Evolutionary conservation across 2,113 vertebrate species (phyloP), one percentile per base, ranked within the genome.

Genomic region (Forbesichthys papilliferus): DNA sequence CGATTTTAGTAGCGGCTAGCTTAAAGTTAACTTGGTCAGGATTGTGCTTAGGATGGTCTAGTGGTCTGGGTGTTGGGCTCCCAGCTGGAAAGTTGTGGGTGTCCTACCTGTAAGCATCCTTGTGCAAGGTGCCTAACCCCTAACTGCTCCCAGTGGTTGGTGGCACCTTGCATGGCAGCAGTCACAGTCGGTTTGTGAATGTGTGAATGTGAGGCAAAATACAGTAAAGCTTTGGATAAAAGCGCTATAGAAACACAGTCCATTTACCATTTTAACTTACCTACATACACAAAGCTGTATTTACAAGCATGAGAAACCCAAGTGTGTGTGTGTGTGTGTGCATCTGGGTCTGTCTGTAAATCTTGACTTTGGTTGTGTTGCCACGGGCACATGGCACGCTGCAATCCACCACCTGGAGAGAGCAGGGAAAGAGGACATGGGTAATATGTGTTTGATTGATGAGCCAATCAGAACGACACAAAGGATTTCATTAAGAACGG

Each of bases 401-500:
- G 83, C 82, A 86, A 87, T 91, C 86, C 77, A 10, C 86, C 88
- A 86, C 88, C 88, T 88, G 88, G 81, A 86, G 87, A 77, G 84
- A 80, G 83, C 72, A 84, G 36, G 36, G 77, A 86, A 76, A 84
- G 68, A 80, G 79, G 76, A 87, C 84, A 84, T 84, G 85, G 85
- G 80, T 89, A 88, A 86, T 84, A 84, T 84, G 79, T 20, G 75
- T 86, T 90, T 93, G 92, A 93, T 90, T 92, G 89, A 93, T 92
- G 88, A 89, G 82, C 87, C 89, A 92, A 92, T 93, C 91, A 91
- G 88, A 88, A 87, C 13, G 55, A 74, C 91, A 91, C 89, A 92
- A 92, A 92, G 84, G 87, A 89, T 90, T 92, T 92, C 89, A 92
- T 93, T 93, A 92, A 88, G 86, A 88, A 89, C 68, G 87, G 89